These are phyloP conservation scores for Diglossa cyanea DNA, from an alignment of 2,797 vertebrate genomes.

Conservation along the genomic window DNA sequence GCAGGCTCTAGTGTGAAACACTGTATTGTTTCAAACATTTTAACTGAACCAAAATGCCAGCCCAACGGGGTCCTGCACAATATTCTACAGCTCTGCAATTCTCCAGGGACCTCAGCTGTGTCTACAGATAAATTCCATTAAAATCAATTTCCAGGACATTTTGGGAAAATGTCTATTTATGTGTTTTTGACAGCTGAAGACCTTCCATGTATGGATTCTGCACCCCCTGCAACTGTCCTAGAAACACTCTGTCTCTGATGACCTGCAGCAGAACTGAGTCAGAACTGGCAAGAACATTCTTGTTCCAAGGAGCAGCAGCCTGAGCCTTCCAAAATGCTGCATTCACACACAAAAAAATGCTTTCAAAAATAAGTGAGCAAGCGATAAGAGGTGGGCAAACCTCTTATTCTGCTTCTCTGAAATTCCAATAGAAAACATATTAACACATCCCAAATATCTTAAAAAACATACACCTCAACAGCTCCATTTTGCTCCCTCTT, in stretches of 20 bases:
- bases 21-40: neutral
- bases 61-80: neutral
- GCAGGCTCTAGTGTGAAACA: neutral
- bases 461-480: neutral
- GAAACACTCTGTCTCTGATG: neutral
- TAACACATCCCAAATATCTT: neutral
- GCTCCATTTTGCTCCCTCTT: neutral
- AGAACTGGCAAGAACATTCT: neutral
- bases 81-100: neutral
- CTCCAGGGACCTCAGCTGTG: neutral
- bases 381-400: neutral
- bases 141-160: neutral
- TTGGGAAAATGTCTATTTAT: neutral
- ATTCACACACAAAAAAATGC: neutral
- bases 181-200: neutral
- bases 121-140: neutral
- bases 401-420: neutral
- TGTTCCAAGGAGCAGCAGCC: neutral
- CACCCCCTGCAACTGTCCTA: neutral
- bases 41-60: neutral
- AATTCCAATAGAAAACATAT: neutral
- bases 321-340: neutral
- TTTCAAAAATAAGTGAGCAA: neutral
- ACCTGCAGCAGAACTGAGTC: neutral
- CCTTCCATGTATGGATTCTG: neutral